Base-by-base conservation (phyloP, 2,797 vertebrate genomes). In the Anableps anableps region DNA sequence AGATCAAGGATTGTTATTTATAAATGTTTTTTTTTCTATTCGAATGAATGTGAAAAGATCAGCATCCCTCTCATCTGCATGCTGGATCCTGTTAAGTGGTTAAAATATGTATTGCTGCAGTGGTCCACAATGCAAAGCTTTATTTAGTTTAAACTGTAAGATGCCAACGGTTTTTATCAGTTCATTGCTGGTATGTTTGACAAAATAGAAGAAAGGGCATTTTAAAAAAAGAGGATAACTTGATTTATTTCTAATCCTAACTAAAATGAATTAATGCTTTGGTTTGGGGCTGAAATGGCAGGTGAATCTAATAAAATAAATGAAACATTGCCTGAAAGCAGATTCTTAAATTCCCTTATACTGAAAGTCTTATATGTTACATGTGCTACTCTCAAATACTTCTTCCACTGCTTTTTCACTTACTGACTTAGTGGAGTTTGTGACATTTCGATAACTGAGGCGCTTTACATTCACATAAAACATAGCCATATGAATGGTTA, bases 401-500 rank as follows among this genome's bases (percentile, higher is more conserved):
- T 48, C 6, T 34, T 47, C 6, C 8, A 9, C n/a, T 31, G 29
- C 7, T 34, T 50, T 50, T 72, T 36, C 23, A 43, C 21, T 2
- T 34, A 34, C 7, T 19, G 19, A 62, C 60, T 23, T 19, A 14
- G 45, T 48, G 45, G 16, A 50, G n/a, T 21, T 73, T 51, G 10
- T 53, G 19, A 21, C 17, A 48, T 48, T 34, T 47, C 31, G 47
- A 50, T 53, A 10, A 53, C 21, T 13, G 7, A 3, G 38, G 26
- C 17, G 21, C 71, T 31, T 19, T 47, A 53, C 21, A 26, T 26
- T 55, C 31, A 41, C n/a, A 66, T 51, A 29, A 50, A 68, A 36
- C 72, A 66, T 19, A 64, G n/a, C 73, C 72, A 74, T 43, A 48
- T 50, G 50, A 53, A n/a, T 53, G 48, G 72, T 68, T 51, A 55